Percentiles rank a stretch among this genome's conserved stretches.
Evolutionary conservation across 2,113 vertebrate genomes (phyloP).

Genomic region (Erythrocercus mccallii): DNA sequence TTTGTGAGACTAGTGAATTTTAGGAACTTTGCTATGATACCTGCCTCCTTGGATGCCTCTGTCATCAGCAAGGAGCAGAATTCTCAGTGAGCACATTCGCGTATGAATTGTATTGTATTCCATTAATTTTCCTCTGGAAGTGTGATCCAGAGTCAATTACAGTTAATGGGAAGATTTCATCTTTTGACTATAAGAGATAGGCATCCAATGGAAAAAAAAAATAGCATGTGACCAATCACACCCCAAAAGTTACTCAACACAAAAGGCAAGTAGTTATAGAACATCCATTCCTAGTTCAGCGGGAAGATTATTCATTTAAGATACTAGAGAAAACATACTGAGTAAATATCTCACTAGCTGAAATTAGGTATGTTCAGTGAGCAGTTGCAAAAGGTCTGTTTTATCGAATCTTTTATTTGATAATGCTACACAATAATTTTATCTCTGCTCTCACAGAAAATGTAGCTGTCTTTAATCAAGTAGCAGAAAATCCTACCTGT

Average conservation of each 20-base stretch:
- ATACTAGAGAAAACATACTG: not conserved
- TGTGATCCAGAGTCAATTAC: not conserved
- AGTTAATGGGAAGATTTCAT: not conserved
- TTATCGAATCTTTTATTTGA: not conserved
- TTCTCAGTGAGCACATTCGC: not conserved
- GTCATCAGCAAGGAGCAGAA: not conserved
- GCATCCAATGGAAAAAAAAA: not conserved
- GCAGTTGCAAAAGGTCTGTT: not conserved
- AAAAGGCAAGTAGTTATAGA: not conserved
- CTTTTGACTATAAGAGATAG: not conserved
- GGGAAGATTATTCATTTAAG: not conserved
- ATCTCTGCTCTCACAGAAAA: not conserved
- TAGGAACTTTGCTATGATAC: not conserved
- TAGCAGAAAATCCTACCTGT: slow-evolving; percentile 17
- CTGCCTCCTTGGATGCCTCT: not conserved
- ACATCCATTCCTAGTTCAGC: not conserved
- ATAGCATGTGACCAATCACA: not conserved
- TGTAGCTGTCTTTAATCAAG: not conserved
- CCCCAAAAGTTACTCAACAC: not conserved
- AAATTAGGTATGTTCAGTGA: not conserved
- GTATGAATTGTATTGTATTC: not conserved
- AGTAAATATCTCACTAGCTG: not conserved
- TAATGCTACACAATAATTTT: not conserved
- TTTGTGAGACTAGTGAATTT: not conserved
- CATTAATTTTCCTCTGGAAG: not conserved